These are phyloP conservation scores for Elymnias hypermnestra DNA, from an alignment of 1,140 invertebrate species.

Conservation along the genomic window DNA sequence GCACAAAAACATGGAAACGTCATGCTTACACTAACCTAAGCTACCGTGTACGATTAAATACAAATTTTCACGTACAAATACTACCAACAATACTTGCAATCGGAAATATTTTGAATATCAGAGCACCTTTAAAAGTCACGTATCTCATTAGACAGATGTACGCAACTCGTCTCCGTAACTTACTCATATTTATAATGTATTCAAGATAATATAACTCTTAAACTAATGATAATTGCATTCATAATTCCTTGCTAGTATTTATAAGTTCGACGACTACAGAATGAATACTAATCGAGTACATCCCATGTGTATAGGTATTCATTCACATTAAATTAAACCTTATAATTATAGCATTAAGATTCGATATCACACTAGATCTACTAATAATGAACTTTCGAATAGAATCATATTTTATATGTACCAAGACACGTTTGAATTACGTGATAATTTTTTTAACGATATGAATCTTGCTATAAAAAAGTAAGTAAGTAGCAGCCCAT, in stretches of 20 bases:
- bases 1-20: too few species aligned
- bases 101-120: not conserved
- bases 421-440: too few species aligned
- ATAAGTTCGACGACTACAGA: not conserved
- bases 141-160: slow-evolving; percentile 11
- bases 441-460: too few species aligned
- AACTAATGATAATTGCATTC: not conserved
- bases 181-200: not conserved
- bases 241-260: not conserved
- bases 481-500: too few species aligned
- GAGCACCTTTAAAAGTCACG: slow-evolving; percentile 11
- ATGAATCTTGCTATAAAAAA: too few species aligned
- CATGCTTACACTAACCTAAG: too few species aligned
- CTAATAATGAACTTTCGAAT: too few species aligned
- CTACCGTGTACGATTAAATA: too few species aligned
- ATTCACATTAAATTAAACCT: not conserved
- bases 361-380: too few species aligned
- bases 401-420: too few species aligned
- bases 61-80: too few species aligned
- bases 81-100: not conserved
- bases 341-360: too few species aligned
- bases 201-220: not conserved
- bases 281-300: not conserved
- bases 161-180: not conserved
- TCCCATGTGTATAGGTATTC: not conserved